These are phyloP conservation scores for Drosophila dives DNA, from an alignment of 2,888 invertebrate genomes.

Conservation along the genomic window DNA sequence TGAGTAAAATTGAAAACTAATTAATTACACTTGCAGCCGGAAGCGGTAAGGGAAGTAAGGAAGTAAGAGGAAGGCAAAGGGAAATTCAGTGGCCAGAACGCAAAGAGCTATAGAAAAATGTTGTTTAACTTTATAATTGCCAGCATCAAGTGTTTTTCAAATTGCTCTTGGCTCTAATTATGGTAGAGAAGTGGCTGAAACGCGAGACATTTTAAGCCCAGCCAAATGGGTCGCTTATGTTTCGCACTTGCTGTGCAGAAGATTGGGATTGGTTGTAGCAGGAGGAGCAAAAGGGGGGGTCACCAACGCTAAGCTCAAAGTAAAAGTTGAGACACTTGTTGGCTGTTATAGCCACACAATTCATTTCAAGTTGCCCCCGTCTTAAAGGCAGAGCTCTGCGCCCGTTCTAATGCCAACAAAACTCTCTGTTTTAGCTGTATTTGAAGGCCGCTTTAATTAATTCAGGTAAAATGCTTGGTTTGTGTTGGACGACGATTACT, in stretches of 20 bases:
- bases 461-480: slow-evolving; percentile 37
- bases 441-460: slow-evolving; percentile 56
- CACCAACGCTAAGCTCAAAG: slow-evolving; percentile 33
- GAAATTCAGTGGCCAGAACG: slow-evolving; percentile 3
- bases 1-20: slow-evolving; percentile 81
- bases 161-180: slow-evolving; percentile 81
- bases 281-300: background rate
- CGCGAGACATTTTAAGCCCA: slow-evolving; percentile 71
- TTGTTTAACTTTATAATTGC: slow-evolving; percentile 81
- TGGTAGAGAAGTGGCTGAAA: slow-evolving; percentile 77
- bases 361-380: slow-evolving; percentile 34
- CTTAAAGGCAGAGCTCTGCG: slow-evolving; percentile 22
- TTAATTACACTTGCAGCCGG: slow-evolving; percentile 81
- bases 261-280: background rate
- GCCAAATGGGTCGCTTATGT: slow-evolving; percentile 59
- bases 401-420: slow-evolving; percentile 20
- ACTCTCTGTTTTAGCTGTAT: slow-evolving; percentile 16
- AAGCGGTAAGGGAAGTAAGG: slow-evolving; percentile 26
- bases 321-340: slow-evolving; percentile 74
- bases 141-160: slow-evolving; percentile 81
- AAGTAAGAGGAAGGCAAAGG: slow-evolving; percentile 17
- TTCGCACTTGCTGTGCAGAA: slow-evolving; percentile 37
- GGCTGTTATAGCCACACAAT: slow-evolving; percentile 43
- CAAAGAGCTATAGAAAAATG: slow-evolving; percentile 62
- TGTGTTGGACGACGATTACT: slow-evolving; percentile 5